Conservation (phyloP, 2,797 vertebrate genomes). For the Microctenopoma steveboyesi region DNA sequence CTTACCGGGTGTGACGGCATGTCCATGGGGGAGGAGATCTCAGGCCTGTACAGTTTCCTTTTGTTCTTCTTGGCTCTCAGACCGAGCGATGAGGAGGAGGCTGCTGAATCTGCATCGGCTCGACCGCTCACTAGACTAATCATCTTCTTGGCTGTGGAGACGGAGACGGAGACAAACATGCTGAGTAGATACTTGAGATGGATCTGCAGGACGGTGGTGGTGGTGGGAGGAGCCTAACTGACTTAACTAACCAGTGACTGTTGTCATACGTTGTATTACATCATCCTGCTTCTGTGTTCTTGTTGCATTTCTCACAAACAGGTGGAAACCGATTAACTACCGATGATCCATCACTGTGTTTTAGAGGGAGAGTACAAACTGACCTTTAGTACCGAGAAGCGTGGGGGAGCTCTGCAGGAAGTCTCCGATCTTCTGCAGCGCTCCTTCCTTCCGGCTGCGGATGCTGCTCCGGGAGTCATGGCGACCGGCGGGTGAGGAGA, state of each 20-base stretch:
- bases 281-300: too few species aligned
- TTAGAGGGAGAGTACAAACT: conserved; percentile 13
- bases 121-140: conserved; percentile 81
- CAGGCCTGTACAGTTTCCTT: conserved; percentile 73
- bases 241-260: too few species aligned
- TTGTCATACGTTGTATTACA: too few species aligned
- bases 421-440: conserved; percentile 84
- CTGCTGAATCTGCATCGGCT: conserved; percentile 42
- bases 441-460: conserved; percentile 76
- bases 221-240: too few species aligned
- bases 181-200: not conserved
- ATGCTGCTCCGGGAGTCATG: conserved; percentile 67
- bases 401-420: conserved; percentile 85
- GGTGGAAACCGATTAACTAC: too few species aligned
- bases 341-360: too few species aligned
- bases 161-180: not conserved
- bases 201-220: too few species aligned
- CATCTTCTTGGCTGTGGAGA: conserved; percentile 83
- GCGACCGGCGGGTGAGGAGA: conserved; percentile 12
- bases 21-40: conserved; percentile 84
- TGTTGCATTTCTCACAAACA: too few species aligned
- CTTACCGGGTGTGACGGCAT: conserved; percentile 77
- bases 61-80: conserved; percentile 71
- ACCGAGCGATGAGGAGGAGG: conserved; percentile 54
- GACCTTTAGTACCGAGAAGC: conserved; percentile 81